Evolutionary conservation across 1,140 invertebrate species (phyloP).

Genomic region (Drosophila orosa): DNA sequence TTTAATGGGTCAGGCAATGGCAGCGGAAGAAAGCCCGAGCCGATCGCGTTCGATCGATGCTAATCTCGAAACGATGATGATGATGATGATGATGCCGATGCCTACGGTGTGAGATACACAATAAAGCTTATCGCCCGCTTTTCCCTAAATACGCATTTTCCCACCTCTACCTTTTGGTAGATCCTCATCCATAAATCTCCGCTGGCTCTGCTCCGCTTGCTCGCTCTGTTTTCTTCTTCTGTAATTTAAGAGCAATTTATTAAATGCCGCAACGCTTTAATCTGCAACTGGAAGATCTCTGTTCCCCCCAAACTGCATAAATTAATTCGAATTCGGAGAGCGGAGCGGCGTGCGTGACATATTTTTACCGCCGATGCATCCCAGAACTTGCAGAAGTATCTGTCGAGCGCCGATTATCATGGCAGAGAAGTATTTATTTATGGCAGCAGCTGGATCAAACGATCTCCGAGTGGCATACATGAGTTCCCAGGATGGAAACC

Average conservation of each 20-base stretch:
- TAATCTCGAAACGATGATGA: slow-evolving; percentile 31
- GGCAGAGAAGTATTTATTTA: slow-evolving; percentile 54
- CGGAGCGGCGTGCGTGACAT: slow-evolving; percentile 55
- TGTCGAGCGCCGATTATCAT: slow-evolving; percentile 60
- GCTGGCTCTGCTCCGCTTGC: slow-evolving; percentile 2
- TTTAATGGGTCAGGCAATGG: slow-evolving; percentile 68
- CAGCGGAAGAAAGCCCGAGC: slow-evolving; percentile 9
- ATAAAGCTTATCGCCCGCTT: slow-evolving; percentile 45
- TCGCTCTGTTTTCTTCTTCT: slow-evolving; percentile 35
- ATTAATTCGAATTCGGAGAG: slow-evolving; percentile 61
- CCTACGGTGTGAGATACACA: slow-evolving; percentile 34
- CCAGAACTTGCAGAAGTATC: slow-evolving; percentile 23
- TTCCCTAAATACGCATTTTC: slow-evolving; percentile 36
- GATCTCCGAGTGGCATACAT: slow-evolving; percentile 21
- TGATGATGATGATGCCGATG: neutral
- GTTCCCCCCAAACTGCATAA: slow-evolving; percentile 68
- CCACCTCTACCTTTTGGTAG: slow-evolving; percentile 8
- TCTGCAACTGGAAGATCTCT: slow-evolving; percentile 64
- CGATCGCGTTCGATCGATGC: slow-evolving; percentile 25
- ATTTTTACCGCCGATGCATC: slow-evolving; percentile 42
- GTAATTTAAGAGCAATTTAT: slow-evolving; percentile 78
- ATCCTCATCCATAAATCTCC: slow-evolving; percentile 41
- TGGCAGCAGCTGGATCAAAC: slow-evolving; percentile 59
- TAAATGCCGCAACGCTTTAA: slow-evolving; percentile 70
- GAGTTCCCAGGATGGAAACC: slow-evolving; percentile 26